These are phyloP conservation scores for Pimpla rufipes DNA, from an alignment of 2,888 invertebrate species.

Conservation along the genomic window DNA sequence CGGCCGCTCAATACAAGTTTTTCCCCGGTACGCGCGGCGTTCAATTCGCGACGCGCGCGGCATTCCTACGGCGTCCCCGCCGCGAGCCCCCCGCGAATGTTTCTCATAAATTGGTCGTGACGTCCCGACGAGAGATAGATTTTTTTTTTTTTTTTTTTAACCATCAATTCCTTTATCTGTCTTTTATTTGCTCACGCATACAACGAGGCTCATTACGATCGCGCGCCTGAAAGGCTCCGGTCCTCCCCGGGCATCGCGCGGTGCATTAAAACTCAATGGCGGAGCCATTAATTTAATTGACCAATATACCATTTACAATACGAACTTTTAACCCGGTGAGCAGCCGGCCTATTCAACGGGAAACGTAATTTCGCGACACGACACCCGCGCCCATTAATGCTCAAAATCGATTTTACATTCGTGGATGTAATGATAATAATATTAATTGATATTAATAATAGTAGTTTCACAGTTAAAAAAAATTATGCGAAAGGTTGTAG, in stretches of 20 bases:
- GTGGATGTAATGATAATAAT: not conserved
- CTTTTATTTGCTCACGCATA: slow-evolving; percentile 14
- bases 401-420: not conserved
- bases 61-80: not conserved
- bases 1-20: slow-evolving; percentile 33
- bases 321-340: not conserved
- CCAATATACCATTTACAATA: not conserved
- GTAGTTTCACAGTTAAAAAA: not conserved
- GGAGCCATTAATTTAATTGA: not conserved
- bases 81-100: not conserved
- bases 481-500: too few relatives aligned
- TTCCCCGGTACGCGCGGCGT: not conserved
- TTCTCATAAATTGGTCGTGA: slow-evolving; percentile 16
- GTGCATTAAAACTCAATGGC: not conserved
- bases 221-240: too few relatives aligned
- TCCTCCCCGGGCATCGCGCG: not conserved
- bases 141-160: slow-evolving; percentile 35
- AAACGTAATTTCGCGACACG: not conserved
- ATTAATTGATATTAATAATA: not conserved
- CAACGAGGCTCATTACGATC: not conserved
- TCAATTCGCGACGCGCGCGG: slow-evolving; percentile 14
- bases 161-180: slow-evolving; percentile 21
- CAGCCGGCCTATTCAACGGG: not conserved
- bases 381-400: not conserved
- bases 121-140: not conserved